Conservation (phyloP, 2,113 vertebrate species). For the Physeter macrocephalus region DNA sequence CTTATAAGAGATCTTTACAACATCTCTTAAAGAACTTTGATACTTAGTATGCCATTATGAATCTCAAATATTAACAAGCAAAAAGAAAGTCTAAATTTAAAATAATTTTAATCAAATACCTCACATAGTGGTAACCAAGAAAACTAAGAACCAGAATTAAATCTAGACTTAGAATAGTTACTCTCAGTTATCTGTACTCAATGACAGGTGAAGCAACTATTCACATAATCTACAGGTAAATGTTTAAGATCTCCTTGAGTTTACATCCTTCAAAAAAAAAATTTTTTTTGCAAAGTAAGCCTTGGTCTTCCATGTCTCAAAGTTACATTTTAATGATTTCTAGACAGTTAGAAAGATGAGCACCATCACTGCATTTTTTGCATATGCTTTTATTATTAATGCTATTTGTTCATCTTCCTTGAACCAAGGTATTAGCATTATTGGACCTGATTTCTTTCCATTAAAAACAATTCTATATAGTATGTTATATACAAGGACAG, state of each 20-base stretch:
- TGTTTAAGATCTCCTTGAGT: neutral
- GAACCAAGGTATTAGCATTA: neutral
- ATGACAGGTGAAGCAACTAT: neutral
- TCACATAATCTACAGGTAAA: neutral
- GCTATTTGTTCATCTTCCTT: constrained; percentile 18
- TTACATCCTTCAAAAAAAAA: neutral
- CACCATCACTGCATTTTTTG: neutral
- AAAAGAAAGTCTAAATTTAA: neutral
- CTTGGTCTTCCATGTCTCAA: neutral
- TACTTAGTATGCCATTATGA: neutral
- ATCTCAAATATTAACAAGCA: neutral
- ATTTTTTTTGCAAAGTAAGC: neutral
- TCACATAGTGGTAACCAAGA: neutral
- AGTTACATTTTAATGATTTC: neutral
- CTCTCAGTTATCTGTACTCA: constrained; percentile 1
- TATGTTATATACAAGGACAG: neutral
- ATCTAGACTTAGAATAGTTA: neutral
- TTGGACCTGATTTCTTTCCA: neutral
- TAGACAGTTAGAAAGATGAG: constrained; percentile 28
- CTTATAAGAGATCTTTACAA: neutral
- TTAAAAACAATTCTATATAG: neutral
- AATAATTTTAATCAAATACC: neutral
- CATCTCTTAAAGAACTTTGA: neutral
- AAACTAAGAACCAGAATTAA: neutral
- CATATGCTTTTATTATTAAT: neutral